phyloP scores from a whole-genome alignment of 2,888 invertebrate genomes.

The Athetis lepigone region DNA sequence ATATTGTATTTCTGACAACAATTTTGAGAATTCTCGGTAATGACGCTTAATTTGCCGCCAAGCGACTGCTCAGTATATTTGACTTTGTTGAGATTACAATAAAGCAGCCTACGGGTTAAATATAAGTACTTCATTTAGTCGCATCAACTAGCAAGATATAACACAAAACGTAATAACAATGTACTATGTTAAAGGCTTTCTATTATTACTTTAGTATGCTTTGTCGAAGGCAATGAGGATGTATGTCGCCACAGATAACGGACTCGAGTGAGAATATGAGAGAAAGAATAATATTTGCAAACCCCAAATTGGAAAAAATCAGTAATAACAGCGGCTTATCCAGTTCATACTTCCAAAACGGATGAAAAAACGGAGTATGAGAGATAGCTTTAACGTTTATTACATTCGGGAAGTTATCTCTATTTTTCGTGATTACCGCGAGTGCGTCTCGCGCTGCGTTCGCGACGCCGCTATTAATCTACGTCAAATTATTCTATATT shows the following conservation, averaged over 20 bases:
- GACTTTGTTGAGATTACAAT: constrained; percentile 3
- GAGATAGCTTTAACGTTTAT: constrained; percentile 3
- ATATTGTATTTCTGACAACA: constrained; percentile 74
- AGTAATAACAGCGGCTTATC: constrained; percentile 35
- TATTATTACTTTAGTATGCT: neutral
- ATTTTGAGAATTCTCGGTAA: constrained; percentile 55
- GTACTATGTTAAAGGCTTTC: no score
- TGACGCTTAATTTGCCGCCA: constrained; percentile 31
- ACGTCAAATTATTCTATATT: constrained; percentile 80
- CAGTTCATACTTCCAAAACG: neutral
- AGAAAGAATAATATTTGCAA: constrained; percentile 4
- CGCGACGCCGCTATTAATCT: constrained; percentile 74
- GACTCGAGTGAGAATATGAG: neutral
- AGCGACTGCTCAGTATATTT: constrained; percentile 11
- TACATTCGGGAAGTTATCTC: constrained; percentile 1
- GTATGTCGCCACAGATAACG: neutral
- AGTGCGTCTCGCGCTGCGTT: constrained; percentile 32
- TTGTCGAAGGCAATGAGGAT: neutral
- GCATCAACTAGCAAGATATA: no score
- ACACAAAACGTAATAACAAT: no score
- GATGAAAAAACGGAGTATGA: constrained; percentile 5
- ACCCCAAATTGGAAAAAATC: constrained; percentile 17
- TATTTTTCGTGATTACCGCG: constrained; percentile 30
- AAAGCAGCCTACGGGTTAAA: no score
- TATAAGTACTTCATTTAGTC: no score